Conservation (phyloP, 2,888 invertebrate species). For the Oxycera nigricornis region DNA sequence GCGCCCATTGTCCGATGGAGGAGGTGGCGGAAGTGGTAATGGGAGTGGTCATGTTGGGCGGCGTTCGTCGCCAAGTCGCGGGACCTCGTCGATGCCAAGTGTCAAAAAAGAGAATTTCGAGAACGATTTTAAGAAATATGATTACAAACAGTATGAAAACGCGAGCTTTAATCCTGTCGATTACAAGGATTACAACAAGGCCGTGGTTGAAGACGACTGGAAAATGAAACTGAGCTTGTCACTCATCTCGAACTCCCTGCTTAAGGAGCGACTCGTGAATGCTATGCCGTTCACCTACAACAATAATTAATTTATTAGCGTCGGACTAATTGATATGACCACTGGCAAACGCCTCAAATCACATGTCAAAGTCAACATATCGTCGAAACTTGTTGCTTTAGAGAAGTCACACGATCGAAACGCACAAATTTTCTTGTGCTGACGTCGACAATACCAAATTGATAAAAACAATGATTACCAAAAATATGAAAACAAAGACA, state of each 20-base stretch:
- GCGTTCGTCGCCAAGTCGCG: slow-evolving; percentile 46
- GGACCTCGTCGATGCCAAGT: slow-evolving; percentile 50
- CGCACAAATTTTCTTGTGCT: not conserved
- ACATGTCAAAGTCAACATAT: not conserved
- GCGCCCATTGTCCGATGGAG: slow-evolving; percentile 23
- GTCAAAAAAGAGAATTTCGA: slow-evolving; percentile 52
- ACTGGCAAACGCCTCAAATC: not conserved
- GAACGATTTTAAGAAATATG: slow-evolving; percentile 42
- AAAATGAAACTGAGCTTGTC: slow-evolving; percentile 62
- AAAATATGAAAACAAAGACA: slow-evolving; percentile 27
- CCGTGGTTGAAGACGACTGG: slow-evolving; percentile 56
- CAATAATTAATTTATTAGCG: slow-evolving; percentile 54
- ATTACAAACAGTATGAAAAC: slow-evolving; percentile 30
- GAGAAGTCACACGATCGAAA: not conserved
- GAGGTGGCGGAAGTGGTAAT: slow-evolving; percentile 20
- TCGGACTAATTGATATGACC: not conserved
- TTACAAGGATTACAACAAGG: slow-evolving; percentile 20
- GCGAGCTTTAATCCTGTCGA: not conserved
- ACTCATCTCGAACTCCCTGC: slow-evolving; percentile 60
- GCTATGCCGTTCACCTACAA: slow-evolving; percentile 61
- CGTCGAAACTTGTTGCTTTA: not conserved
- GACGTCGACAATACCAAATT: slow-evolving; percentile 7
- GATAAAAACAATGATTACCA: slow-evolving; percentile 18
- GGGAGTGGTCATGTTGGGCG: slow-evolving; percentile 51
- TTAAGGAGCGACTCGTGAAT: slow-evolving; percentile 61